A percentile compares a stretch with the other conserved stretches of the same genome.
Conservation (phyloP, 2,888 invertebrate genomes). For the Tipula lateralis region DNA sequence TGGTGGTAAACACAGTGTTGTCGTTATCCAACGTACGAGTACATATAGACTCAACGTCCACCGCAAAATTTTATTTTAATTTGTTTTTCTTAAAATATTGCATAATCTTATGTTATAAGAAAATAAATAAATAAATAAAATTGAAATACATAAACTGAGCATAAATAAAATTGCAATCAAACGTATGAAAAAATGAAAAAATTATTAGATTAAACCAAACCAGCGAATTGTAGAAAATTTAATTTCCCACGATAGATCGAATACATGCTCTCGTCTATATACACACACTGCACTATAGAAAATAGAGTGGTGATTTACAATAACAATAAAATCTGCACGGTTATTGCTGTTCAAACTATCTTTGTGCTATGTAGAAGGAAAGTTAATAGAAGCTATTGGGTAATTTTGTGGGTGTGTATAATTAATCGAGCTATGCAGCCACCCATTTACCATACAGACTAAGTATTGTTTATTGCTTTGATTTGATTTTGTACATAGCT, state of each 20-base stretch:
- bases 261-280: neutral
- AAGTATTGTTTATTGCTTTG: neutral
- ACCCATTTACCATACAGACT: neutral
- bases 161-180: conserved; percentile 1
- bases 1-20: neutral
- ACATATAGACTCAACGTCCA: neutral
- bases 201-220: neutral
- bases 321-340: neutral
- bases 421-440: neutral
- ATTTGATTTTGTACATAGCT: neutral
- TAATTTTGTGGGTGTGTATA: conserved; percentile 3
- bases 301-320: conserved; percentile 24
- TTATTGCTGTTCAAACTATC: neutral
- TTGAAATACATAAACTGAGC: neutral
- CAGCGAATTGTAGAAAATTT: neutral
- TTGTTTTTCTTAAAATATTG: neutral
- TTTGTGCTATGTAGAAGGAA: neutral
- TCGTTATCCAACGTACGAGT: too few relatives aligned
- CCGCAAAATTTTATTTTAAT: neutral
- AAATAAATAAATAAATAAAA: neutral
- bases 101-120: neutral
- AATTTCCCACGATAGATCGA: conserved; percentile 13
- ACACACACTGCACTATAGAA: neutral
- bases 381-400: conserved; percentile 19
- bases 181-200: neutral